Evolutionary conservation across 2,888 invertebrate species (phyloP).

Genomic region (Ephialtes manifestator): DNA sequence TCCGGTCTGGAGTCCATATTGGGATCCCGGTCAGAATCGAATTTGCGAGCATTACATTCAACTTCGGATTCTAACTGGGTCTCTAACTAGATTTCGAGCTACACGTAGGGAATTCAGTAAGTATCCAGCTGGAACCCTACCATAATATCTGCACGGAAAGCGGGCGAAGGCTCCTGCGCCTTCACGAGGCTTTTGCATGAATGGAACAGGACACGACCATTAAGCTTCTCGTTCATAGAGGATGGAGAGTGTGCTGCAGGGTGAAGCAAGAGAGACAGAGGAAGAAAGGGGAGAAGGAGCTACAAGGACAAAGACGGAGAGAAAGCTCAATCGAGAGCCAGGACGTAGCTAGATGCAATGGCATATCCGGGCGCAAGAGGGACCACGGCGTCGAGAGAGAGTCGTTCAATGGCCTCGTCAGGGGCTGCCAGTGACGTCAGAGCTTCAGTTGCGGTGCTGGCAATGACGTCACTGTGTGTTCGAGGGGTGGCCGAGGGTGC

Average conservation of each 20-base stretch:
- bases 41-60: no score
- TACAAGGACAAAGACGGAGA: slow-evolving; percentile 50
- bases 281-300: slow-evolving; percentile 51
- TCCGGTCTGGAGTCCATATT: no score
- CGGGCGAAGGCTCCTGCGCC: no score
- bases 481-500: slow-evolving; percentile 31
- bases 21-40: no score
- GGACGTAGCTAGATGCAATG: slow-evolving; percentile 25
- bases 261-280: slow-evolving; percentile 27
- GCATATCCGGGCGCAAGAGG: slow-evolving; percentile 47
- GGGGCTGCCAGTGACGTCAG: slow-evolving; percentile 58
- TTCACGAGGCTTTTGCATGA: slow-evolving; percentile 78
- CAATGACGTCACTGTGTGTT: slow-evolving; percentile 61
- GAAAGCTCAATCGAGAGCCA: slow-evolving; percentile 43
- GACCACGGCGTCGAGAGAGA: slow-evolving; percentile 48
- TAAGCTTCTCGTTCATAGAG: slow-evolving; percentile 75
- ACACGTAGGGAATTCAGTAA: no score
- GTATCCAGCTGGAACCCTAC: no score
- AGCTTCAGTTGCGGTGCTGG: slow-evolving; percentile 38
- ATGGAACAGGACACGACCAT: slow-evolving; percentile 81
- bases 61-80: no score
- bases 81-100: no score
- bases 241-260: slow-evolving; percentile 56
- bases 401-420: slow-evolving; percentile 62
- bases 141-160: no score